Evolutionary conservation across 2,113 vertebrate genomes (phyloP).

Genomic region (Miniopterus natalensis): DNA sequence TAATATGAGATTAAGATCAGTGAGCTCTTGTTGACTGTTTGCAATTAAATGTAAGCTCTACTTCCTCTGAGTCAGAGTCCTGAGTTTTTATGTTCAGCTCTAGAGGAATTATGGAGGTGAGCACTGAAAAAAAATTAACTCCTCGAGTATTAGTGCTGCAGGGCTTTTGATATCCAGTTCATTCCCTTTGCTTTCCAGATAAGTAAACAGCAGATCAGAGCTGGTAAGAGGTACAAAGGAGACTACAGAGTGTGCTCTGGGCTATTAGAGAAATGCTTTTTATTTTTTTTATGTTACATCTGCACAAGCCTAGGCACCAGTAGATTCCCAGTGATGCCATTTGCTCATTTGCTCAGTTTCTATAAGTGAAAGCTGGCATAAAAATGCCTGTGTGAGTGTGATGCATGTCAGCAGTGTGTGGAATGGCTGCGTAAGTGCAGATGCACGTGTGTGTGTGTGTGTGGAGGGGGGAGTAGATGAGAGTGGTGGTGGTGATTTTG

Average conservation of each 20-base stretch:
- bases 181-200: background rate
- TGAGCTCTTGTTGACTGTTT: background rate
- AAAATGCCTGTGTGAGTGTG: background rate
- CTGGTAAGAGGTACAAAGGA: background rate
- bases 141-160: background rate
- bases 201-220: conserved; percentile 32
- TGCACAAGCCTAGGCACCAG: background rate
- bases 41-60: conserved; percentile 54
- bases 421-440: background rate
- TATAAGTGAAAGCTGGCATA: background rate
- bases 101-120: conserved; percentile 48
- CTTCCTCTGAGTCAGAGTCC: background rate
- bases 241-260: background rate
- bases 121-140: conserved; percentile 49
- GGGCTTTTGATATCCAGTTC: background rate
- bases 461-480: background rate
- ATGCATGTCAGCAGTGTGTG: background rate
- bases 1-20: conserved; percentile 47
- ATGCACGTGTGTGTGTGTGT: background rate
- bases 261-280: background rate
- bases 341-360: background rate
- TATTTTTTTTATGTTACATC: background rate
- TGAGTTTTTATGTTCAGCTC: conserved; percentile 18
- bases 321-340: background rate
- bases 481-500: background rate